Conservation (phyloP, 2,797 vertebrate species). For the Diceros bicornis region DNA sequence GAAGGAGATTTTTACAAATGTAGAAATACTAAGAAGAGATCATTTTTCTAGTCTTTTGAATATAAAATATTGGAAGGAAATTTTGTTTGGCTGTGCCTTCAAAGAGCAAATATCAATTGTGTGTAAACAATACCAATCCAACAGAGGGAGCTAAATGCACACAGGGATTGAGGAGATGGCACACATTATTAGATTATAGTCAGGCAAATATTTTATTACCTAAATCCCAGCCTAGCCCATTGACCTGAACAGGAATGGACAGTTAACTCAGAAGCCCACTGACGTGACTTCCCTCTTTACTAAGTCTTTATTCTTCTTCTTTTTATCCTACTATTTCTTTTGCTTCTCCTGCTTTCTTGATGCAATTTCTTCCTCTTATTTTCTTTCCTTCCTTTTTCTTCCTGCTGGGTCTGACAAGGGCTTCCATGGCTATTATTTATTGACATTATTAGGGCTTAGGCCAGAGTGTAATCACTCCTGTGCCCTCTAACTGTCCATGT, state of each 20-base stretch:
- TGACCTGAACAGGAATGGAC: background rate
- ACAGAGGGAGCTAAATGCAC: conserved; percentile 79
- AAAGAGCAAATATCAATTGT: conserved; percentile 56
- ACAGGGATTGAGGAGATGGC: conserved; percentile 30
- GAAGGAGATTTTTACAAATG: conserved; percentile 34
- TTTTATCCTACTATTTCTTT: background rate
- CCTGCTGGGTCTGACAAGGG: background rate
- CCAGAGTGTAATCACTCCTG: background rate
- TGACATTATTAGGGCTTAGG: background rate
- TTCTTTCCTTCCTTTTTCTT: background rate
- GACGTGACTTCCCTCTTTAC: background rate
- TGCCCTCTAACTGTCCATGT: background rate
- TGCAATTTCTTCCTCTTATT: background rate
- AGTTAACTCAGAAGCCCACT: background rate
- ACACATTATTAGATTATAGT: conserved; percentile 43
- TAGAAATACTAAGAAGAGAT: conserved; percentile 51
- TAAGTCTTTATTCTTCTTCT: background rate
- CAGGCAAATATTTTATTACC: background rate
- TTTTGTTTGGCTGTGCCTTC: conserved; percentile 44
- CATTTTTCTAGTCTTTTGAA: conserved; percentile 60
- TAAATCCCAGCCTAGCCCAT: background rate
- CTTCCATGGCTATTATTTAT: background rate
- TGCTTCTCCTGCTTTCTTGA: background rate
- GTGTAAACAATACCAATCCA: conserved; percentile 76
- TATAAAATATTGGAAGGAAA: conserved; percentile 59